Conservation (phyloP, 2,113 vertebrate species). For the Merops nubicus region DNA sequence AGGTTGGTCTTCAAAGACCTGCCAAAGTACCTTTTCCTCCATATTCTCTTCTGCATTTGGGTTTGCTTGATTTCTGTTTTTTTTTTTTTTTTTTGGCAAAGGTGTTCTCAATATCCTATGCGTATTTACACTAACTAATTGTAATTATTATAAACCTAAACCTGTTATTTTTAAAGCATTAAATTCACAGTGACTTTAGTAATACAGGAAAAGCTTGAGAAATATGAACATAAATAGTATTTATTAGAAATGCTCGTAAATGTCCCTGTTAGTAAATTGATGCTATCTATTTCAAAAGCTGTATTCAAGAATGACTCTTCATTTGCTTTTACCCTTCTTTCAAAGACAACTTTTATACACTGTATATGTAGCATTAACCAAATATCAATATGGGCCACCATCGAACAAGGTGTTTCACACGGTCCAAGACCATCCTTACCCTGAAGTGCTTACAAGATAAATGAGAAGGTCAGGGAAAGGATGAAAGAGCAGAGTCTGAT, state of each 20-base stretch:
- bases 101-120: background rate
- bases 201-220: background rate
- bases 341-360: background rate
- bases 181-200: background rate
- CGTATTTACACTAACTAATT: background rate
- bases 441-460: background rate
- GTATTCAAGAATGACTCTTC: background rate
- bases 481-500: background rate
- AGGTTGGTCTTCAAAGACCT: constrained; percentile 12
- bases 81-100: background rate
- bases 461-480: background rate
- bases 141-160: background rate
- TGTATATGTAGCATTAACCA: background rate
- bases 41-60: background rate
- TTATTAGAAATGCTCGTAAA: constrained; percentile 30
- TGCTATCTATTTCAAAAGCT: background rate
- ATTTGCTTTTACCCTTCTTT: constrained; percentile 21
- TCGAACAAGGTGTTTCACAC: background rate
- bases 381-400: constrained; percentile 11
- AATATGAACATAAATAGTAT: background rate
- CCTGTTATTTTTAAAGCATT: background rate
- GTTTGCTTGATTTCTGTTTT: background rate
- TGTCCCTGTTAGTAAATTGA: background rate
- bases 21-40: background rate
- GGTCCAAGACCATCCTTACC: background rate